phyloP scores from a whole-genome alignment of 2,113 vertebrate species.

The Corythoichthys haematopterus region DNA sequence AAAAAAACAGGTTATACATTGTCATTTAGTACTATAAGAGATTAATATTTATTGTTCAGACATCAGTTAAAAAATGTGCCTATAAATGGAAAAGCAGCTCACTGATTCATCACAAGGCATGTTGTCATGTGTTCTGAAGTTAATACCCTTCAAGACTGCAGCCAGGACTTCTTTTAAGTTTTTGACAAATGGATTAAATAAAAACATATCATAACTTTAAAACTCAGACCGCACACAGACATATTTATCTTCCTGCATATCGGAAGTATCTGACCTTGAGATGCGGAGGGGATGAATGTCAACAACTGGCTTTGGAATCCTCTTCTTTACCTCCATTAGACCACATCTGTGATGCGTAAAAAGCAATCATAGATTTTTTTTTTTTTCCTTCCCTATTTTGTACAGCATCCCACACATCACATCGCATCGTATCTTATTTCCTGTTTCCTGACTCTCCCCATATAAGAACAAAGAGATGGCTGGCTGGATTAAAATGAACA shows the following conservation, averaged over 20 bases:
- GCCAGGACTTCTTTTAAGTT: constrained; percentile 47
- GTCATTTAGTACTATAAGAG: too few species aligned
- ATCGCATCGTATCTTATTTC: neutral
- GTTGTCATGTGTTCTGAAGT: constrained; percentile 19
- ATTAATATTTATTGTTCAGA: neutral
- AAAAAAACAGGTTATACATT: too few species aligned
- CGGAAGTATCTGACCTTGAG: constrained; percentile 54
- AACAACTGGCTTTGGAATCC: constrained; percentile 41
- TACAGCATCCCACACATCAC: constrained; percentile 18
- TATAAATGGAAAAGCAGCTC: neutral
- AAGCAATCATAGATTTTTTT: constrained; percentile 27
- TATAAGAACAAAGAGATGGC: neutral
- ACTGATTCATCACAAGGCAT: constrained; percentile 16
- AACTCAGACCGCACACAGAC: constrained; percentile 51
- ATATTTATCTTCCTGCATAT: constrained; percentile 61
- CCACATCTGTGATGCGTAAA: constrained; percentile 11
- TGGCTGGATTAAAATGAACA: too few species aligned
- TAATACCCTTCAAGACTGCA: constrained; percentile 53
- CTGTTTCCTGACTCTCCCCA: constrained; percentile 14
- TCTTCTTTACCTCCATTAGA: neutral
- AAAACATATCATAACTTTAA: constrained; percentile 51
- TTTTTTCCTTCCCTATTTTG: constrained; percentile 13
- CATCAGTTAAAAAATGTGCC: neutral
- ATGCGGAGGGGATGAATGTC: constrained; percentile 43
- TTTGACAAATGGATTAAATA: constrained; percentile 49